Base-by-base conservation (phyloP, 2,888 invertebrate species). In the Panzeria rudis region DNA sequence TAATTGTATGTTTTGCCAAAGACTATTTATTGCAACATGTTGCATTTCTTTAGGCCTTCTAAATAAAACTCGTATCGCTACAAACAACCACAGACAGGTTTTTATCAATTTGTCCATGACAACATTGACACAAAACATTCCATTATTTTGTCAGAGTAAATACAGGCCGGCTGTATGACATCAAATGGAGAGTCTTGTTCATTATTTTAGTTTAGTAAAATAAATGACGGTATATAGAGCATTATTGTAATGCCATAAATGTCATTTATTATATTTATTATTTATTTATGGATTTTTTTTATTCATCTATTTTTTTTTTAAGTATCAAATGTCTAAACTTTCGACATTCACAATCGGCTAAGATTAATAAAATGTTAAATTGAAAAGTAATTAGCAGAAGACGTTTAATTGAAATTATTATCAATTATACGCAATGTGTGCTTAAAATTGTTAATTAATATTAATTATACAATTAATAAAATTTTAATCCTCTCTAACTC, bases 41-140 rank as follows among this genome's bases (percentile, higher is more conserved):
- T 72, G 59, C 66, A 59, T 73, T 73, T 62, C 62, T 69, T 69
- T 9, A 52, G 66, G 64, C 29, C 64, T 76, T 25, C 41, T 13
- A 71, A 71, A 56, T 44, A 56, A 38, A 59, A 71, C 52, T 77
- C n/a, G 41, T 54, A 66, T 11, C 38, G 38, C 35, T 47, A 20
- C 38, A 25, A 29, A 50, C 35, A 56, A n/a, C 38, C 25, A 50
- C 6, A 59, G 73, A 66, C 80, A 73, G 66, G 79, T 80, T 80
- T 29, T 80, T 80, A 80, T 73, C 73, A 80, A 73, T 80, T 80
- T 80, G 80, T 80, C 59, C 80, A 80, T 66, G 72, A 80, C 64
- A 80, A 73, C 56, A 66, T 66, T 56, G 47, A 80, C 38, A 73
- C 66, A 80, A 73, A 68, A 73, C 59, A 73, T 80, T 66, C 59